Evolutionary conservation across 2,113 vertebrate genomes (phyloP).

Genomic region (Equus quagga): DNA sequence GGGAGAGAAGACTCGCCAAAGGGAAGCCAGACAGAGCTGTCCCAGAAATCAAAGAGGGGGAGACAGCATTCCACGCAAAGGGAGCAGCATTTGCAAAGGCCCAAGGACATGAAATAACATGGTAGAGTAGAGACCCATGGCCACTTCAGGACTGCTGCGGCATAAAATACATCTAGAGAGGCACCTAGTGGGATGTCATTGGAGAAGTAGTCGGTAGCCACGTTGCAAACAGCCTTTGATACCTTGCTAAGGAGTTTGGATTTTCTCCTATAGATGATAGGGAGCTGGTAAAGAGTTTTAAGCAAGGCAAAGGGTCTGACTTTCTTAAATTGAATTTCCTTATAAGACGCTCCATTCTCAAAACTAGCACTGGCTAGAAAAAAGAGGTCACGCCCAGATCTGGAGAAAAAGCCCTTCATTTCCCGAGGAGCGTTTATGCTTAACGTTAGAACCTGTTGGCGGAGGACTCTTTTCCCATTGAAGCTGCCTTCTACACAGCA

Average conservation of each 20-base stretch:
- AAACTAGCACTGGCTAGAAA: background rate
- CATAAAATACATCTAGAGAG: background rate
- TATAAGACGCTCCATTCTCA: constrained; percentile 25
- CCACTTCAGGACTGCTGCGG: background rate
- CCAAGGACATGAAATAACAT: background rate
- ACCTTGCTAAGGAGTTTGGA: background rate
- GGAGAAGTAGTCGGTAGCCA: background rate
- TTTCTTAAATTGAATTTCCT: constrained; percentile 49
- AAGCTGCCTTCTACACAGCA: background rate
- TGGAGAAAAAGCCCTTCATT: background rate
- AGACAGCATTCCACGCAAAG: background rate
- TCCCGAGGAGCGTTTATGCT: background rate
- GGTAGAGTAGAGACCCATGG: background rate
- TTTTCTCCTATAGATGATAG: background rate
- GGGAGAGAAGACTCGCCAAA: background rate
- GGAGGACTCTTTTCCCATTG: background rate
- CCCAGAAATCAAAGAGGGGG: background rate
- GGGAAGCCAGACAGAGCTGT: background rate
- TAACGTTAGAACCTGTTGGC: background rate
- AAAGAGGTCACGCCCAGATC: constrained; percentile 5
- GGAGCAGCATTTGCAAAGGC: background rate
- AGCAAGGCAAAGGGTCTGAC: background rate
- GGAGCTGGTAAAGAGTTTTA: background rate
- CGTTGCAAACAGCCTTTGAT: background rate
- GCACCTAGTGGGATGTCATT: background rate